Evolutionary conservation across 2,113 vertebrate genomes (phyloP).

Genomic region (Empidonax traillii): DNA sequence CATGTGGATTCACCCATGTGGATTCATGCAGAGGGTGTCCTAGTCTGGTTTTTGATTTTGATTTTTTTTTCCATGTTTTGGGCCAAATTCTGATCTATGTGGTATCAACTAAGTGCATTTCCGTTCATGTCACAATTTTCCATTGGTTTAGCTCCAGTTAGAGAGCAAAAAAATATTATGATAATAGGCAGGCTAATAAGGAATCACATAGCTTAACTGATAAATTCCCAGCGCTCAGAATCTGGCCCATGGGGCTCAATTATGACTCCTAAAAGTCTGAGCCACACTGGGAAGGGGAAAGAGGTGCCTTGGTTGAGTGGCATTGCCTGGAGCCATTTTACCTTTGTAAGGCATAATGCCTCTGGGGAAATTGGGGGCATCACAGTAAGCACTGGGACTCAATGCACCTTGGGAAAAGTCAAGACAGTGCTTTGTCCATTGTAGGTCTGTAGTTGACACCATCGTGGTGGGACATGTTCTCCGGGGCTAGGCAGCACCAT

Average conservation of each 20-base stretch:
- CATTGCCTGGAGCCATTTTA: constrained; percentile 59
- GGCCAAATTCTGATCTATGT: neutral
- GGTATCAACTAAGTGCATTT: neutral
- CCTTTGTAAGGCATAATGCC: constrained; percentile 52
- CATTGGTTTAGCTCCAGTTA: constrained; percentile 11
- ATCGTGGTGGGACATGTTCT: neutral
- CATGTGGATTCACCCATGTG: neutral
- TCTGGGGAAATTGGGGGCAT: constrained; percentile 42
- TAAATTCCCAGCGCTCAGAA: constrained; percentile 56
- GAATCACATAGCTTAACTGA: constrained; percentile 16
- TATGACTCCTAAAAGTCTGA: constrained; percentile 55
- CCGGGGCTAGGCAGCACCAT: neutral
- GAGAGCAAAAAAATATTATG: constrained; percentile 42
- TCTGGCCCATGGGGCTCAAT: constrained; percentile 60
- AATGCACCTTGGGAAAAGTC: constrained; percentile 30
- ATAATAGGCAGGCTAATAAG: constrained; percentile 54
- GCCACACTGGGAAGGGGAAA: constrained; percentile 41
- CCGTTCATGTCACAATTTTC: constrained; percentile 17
- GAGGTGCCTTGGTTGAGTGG: constrained; percentile 58
- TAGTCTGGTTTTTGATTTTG: neutral
- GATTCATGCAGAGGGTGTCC: neutral
- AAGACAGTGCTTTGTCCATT: neutral
- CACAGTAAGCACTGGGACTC: constrained; percentile 35
- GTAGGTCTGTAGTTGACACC: neutral
- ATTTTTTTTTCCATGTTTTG: neutral